phyloP scores from a whole-genome alignment of 2,888 invertebrate genomes.

The Folsomia candida region DNA sequence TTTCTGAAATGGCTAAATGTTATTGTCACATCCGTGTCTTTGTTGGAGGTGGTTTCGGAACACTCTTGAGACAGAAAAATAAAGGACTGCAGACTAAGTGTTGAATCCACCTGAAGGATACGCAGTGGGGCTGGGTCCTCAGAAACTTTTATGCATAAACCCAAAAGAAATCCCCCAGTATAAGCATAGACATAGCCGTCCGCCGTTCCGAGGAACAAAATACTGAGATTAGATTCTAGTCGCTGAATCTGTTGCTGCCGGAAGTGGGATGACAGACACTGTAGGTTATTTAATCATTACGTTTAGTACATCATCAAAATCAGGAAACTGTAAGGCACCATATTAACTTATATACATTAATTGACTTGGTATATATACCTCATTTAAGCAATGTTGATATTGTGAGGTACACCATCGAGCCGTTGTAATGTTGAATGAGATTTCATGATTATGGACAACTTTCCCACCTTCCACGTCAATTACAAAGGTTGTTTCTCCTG shows the following conservation, averaged over 20 bases:
- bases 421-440: slow-evolving; percentile 29
- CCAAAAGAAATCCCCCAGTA: slow-evolving; percentile 46
- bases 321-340: not conserved
- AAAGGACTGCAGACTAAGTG: slow-evolving; percentile 35
- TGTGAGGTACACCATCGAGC: slow-evolving; percentile 43
- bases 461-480: slow-evolving; percentile 48
- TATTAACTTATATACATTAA: no score
- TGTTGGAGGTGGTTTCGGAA: not conserved
- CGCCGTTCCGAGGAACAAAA: slow-evolving; percentile 75
- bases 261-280: slow-evolving; percentile 40
- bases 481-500: slow-evolving; percentile 35
- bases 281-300: not conserved
- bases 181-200: slow-evolving; percentile 61
- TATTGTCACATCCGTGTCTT: slow-evolving; percentile 30
- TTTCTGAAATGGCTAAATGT: slow-evolving; percentile 35
- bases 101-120: slow-evolving; percentile 33
- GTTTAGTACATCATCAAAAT: slow-evolving; percentile 2
- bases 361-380: slow-evolving; percentile 31
- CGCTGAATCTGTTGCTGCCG: slow-evolving; percentile 43
- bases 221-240: slow-evolving; percentile 59
- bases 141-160: slow-evolving; percentile 27
- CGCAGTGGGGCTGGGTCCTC: slow-evolving; percentile 18
- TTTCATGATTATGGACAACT: slow-evolving; percentile 42
- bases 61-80: slow-evolving; percentile 32
- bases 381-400: slow-evolving; percentile 39